Base-by-base conservation (phyloP, 2,888 invertebrate genomes). In the Shargacucullia verbasci region DNA sequence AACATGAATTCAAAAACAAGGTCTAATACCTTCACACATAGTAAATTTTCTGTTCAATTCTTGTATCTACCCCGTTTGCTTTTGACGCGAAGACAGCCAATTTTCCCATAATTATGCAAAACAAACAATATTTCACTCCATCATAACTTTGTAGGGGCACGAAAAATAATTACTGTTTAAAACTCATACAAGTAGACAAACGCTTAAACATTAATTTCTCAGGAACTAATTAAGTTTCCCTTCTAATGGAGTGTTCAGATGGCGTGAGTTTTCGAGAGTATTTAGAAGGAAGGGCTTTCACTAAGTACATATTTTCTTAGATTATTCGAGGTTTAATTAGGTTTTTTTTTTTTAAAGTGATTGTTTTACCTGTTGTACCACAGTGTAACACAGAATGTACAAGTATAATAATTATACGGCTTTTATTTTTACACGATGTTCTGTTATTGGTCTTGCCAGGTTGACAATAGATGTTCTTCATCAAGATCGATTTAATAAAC, bases 101-200 rank as follows among this genome's bases (percentile, higher is more conserved):
- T 55, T 55, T 41, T 33, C 39, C 35, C 43, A 29, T 69, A 69
- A 68, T 71, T 68, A 62, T 54, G 46, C 53, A 59, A 61, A 71
- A 56, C 56, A 61, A 59, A 75, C 54, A 50, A 58, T 64, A 72
- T 57, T 69, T 63, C 58, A 65, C 48, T 50, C 52, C 68, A 54
- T 72, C 49, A 67, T 59, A 67, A 68, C 49, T 63, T 65, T 25
- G 59, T 55, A 55, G 56, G 63, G 66, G 67, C 63, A 67, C 61
- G 71, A 71, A 74, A 74, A 73, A 78, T 76, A 79, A 81, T 81
- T 76, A 77, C 76, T 54, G 77, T 74, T 74, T 56, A 64, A 72
- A 80, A 73, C 72, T 74, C 66, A 63, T 66, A 65, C 53, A 55
- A 60, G 55, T 59, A 64, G 73, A 64, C 76, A 76, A 73, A 75